Evolutionary conservation across 1,140 invertebrate species (phyloP).

Genomic region (Neocloeon triangulifer): DNA sequence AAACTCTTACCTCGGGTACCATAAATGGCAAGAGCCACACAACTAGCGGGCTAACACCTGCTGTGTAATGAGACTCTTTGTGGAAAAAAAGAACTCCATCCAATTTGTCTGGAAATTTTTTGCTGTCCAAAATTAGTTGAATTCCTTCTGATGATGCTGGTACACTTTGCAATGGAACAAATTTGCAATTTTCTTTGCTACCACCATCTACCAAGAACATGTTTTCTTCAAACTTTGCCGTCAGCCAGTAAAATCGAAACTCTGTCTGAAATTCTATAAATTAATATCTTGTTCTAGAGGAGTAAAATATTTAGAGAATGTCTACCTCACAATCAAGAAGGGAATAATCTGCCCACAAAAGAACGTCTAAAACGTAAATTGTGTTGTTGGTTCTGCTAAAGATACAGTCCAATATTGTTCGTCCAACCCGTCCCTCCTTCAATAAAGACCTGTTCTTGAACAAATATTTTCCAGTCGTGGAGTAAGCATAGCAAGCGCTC

Average conservation of each 20-base stretch:
- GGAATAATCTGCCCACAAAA: slow-evolving; percentile 57
- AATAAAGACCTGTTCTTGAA: slow-evolving; percentile 35
- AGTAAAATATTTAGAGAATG: too few species aligned
- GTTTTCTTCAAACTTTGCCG: slow-evolving; percentile 36
- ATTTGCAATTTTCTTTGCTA: too few species aligned
- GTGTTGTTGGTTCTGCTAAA: slow-evolving; percentile 33
- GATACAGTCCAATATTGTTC: slow-evolving; percentile 57
- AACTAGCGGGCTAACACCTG: slow-evolving; percentile 59
- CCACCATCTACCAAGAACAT: slow-evolving; percentile 16
- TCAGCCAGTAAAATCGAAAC: slow-evolving; percentile 54
- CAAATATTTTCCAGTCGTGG: slow-evolving; percentile 35
- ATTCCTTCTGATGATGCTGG: too few species aligned
- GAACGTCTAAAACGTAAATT: slow-evolving; percentile 57
- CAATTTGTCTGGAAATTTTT: too few species aligned
- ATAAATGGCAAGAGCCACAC: slow-evolving; percentile 75
- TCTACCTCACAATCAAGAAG: slow-evolving; percentile 56
- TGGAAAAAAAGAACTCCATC: slow-evolving; percentile 72
- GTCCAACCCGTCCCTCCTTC: slow-evolving; percentile 15
- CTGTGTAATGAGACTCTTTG: slow-evolving; percentile 47
- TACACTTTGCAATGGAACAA: too few species aligned
- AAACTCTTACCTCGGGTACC: slow-evolving; percentile 60
- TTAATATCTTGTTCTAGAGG: too few species aligned
- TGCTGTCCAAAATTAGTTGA: too few species aligned
- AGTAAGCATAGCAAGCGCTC: slow-evolving; percentile 48
- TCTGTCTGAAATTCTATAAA: slow-evolving; percentile 46